Evolutionary conservation across 2,797 vertebrate genomes (phyloP).

Genomic region (Aldrovandia affinis): DNA sequence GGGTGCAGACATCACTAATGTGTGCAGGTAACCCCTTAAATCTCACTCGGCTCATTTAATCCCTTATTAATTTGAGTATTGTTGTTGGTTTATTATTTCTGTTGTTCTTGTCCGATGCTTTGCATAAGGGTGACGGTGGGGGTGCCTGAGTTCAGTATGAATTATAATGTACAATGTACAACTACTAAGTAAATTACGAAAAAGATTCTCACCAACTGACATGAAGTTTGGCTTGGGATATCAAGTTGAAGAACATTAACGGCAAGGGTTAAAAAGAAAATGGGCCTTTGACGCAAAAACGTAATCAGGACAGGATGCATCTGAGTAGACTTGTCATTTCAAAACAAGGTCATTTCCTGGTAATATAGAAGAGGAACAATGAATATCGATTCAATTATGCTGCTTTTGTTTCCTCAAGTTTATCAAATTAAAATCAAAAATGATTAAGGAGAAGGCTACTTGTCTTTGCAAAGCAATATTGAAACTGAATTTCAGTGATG

Average conservation of each 20-base stretch:
- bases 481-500: background rate
- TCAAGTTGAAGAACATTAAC: too few relatives aligned
- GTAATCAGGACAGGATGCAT: too few relatives aligned
- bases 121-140: background rate
- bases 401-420: background rate
- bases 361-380: too few relatives aligned
- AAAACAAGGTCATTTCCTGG: too few relatives aligned
- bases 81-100: background rate
- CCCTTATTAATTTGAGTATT: background rate
- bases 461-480: background rate
- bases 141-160: too few relatives aligned
- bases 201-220: too few relatives aligned
- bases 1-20: conserved; percentile 96
- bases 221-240: too few relatives aligned
- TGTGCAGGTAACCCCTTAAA: conserved; percentile 86
- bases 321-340: too few relatives aligned
- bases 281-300: too few relatives aligned
- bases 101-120: background rate
- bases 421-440: background rate
- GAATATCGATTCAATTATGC: background rate
- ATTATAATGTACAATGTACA: background rate
- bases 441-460: background rate
- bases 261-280: too few relatives aligned
- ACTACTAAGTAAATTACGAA: background rate
- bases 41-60: background rate